These are phyloP conservation scores for Nothoprocta pentlandii DNA, from an alignment of 2,113 vertebrate species.

Conservation along the genomic window DNA sequence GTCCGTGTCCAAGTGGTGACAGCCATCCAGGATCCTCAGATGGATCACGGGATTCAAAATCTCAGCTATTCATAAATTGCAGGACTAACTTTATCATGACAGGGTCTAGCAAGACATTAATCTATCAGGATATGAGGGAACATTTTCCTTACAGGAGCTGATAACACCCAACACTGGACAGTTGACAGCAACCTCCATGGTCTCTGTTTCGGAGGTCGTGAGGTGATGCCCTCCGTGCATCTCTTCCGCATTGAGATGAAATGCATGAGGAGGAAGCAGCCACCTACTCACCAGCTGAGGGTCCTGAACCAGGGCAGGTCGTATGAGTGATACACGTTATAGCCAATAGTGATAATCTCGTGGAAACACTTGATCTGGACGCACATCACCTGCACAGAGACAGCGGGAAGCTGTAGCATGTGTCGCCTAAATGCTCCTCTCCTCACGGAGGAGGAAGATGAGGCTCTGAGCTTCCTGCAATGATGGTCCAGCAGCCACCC, in stretches of 20 bases:
- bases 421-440: not conserved
- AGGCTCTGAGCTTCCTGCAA: not conserved
- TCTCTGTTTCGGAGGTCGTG: not conserved
- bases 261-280: not conserved
- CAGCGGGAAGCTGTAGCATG: not conserved
- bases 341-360: constrained; percentile 97
- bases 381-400: constrained; percentile 88
- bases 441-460: accelerated
- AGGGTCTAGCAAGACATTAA: not conserved
- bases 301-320: constrained; percentile 99
- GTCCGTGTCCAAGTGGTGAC: not conserved
- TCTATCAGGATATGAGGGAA: accelerated
- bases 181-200: not conserved
- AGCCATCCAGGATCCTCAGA: not conserved
- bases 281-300: constrained; percentile 90
- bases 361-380: constrained; percentile 99
- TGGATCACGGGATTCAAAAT: not conserved
- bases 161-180: not conserved
- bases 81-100: not conserved
- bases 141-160: not conserved
- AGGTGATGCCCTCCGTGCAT: not conserved
- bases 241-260: not conserved
- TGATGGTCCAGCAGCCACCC: not conserved
- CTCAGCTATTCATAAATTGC: not conserved
- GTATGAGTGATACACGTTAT: constrained; percentile 98